Evolutionary conservation across 2,113 vertebrate species (phyloP).

Genomic region (Colinus virginianus): DNA sequence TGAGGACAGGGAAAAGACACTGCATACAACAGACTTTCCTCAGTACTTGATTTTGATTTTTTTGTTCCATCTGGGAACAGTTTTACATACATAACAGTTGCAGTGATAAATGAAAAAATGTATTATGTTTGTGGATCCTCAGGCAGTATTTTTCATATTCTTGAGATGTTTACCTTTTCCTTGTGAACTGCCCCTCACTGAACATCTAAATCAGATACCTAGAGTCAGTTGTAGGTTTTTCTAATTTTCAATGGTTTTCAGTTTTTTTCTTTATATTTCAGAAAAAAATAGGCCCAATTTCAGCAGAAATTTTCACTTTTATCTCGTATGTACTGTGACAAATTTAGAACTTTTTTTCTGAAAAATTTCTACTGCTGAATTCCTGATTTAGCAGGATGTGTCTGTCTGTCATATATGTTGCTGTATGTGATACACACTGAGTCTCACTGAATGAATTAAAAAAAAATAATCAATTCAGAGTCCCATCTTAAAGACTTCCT

Average conservation of each 20-base stretch:
- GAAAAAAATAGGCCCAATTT: background rate
- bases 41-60: background rate
- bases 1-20: background rate
- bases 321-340: background rate
- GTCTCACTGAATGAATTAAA: background rate
- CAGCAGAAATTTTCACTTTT: background rate
- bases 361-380: background rate
- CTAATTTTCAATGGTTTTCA: background rate
- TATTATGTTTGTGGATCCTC: background rate
- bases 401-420: background rate
- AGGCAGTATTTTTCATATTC: background rate
- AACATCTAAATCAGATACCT: background rate
- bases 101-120: background rate
- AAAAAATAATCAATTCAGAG: background rate
- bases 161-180: background rate
- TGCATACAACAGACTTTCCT: background rate
- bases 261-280: background rate
- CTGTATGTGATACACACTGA: background rate
- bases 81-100: background rate
- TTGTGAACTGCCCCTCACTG: background rate
- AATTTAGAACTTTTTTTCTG: background rate
- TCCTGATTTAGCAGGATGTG: background rate
- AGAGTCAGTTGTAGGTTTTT: background rate
- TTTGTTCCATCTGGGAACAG: slow-evolving; percentile 8
- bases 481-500: background rate